A percentile compares a stretch with the other conserved stretches of the same genome.
Evolutionary conservation across 2,888 invertebrate species (phyloP).

Genomic region (Cepaea hortensis): DNA sequence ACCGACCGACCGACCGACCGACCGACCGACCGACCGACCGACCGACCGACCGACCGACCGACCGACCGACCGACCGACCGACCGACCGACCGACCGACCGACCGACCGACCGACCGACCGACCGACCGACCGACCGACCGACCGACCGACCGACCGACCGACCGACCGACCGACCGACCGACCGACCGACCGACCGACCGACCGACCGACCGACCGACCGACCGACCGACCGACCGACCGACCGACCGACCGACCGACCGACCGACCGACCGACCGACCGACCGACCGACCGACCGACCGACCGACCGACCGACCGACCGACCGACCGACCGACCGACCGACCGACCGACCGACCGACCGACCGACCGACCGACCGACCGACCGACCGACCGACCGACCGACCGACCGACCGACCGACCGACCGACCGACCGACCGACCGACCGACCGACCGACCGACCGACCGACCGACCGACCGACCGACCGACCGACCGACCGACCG

Average conservation of each 20-base stretch:
- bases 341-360: constrained; percentile 17
- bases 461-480: too few species aligned
- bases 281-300: constrained; percentile 17
- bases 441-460: too few species aligned
- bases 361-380: constrained; percentile 12
- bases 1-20: constrained; percentile 27
- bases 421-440: too few species aligned
- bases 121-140: constrained; percentile 17
- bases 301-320: constrained; percentile 17
- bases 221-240: constrained; percentile 17
- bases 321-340: constrained; percentile 17
- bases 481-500: too few species aligned
- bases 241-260: constrained; percentile 17
- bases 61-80: constrained; percentile 17
- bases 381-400: too few species aligned
- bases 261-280: constrained; percentile 17
- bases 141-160: constrained; percentile 17
- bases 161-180: constrained; percentile 17
- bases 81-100: constrained; percentile 17
- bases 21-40: constrained; percentile 27
- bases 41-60: constrained; percentile 24
- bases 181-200: constrained; percentile 17
- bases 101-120: constrained; percentile 17
- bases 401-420: too few species aligned
- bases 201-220: constrained; percentile 17